Percentiles rank a stretch among this genome's conserved stretches.
Conservation (phyloP, 2,113 vertebrate genomes). For the Meriones unguiculatus region DNA sequence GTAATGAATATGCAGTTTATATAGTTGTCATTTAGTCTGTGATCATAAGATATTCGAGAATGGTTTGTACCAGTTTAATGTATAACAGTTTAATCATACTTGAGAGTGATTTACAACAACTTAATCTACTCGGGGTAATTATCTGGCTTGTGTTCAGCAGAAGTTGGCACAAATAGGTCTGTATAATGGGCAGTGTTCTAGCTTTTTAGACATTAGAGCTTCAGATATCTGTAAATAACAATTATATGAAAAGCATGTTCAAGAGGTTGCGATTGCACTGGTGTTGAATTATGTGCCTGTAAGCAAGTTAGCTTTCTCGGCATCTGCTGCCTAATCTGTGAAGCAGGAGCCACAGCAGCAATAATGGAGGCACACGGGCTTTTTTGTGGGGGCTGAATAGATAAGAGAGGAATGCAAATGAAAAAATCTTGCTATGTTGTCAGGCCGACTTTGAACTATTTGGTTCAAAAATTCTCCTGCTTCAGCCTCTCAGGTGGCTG, state of each 20-base stretch:
- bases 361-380: background rate
- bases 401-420: background rate
- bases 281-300: background rate
- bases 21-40: constrained; percentile 31
- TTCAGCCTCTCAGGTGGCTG: background rate
- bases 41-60: constrained; percentile 30
- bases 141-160: background rate
- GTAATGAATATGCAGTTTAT: background rate
- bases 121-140: constrained; percentile 31
- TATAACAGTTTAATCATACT: constrained; percentile 7
- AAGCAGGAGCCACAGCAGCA: background rate
- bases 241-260: background rate
- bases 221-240: background rate
- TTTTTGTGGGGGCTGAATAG: constrained; percentile 21
- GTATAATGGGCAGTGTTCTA: background rate
- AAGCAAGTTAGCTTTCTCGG: constrained; percentile 25
- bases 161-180: background rate
- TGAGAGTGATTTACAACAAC: background rate
- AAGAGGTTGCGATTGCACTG: background rate
- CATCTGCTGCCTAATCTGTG: background rate
- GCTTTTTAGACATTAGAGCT: background rate
- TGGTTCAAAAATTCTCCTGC: background rate
- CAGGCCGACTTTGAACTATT: background rate
- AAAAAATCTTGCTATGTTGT: background rate
- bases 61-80: constrained; percentile 29